A percentile compares a stretch with the other conserved stretches of the same genome.
Conservation (phyloP, 2,113 vertebrate species). For the Chaetops frenatus region DNA sequence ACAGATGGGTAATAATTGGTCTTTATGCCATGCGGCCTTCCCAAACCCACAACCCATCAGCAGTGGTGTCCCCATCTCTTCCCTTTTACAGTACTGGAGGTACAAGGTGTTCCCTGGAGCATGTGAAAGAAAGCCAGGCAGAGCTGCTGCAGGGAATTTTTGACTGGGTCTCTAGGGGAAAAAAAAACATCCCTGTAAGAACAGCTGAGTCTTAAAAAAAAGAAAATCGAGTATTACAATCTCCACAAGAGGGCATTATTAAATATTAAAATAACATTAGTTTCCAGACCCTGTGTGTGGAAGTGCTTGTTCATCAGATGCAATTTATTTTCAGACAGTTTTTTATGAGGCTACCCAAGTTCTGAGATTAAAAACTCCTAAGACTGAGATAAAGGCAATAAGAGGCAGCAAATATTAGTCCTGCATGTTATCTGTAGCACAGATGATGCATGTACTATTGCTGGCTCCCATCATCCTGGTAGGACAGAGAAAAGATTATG, state of each 20-base stretch:
- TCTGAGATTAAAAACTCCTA: neutral
- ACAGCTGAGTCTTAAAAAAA: neutral
- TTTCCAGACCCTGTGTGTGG: neutral
- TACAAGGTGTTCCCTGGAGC: rapidly evolving
- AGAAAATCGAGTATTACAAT: neutral
- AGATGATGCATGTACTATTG: neutral
- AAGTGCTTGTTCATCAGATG: neutral
- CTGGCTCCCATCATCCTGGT: neutral
- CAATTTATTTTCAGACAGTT: neutral
- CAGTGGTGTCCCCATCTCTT: neutral
- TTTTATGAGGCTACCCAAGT: neutral
- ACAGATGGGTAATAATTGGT: neutral
- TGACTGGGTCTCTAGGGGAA: neutral
- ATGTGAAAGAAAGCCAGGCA: neutral
- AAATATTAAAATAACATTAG: neutral
- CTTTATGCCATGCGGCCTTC: neutral
- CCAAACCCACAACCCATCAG: neutral
- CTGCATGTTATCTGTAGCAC: neutral
- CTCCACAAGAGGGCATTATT: neutral
- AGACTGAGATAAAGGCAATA: neutral
- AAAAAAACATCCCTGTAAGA: neutral
- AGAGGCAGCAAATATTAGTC: neutral
- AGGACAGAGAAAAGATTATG: neutral
- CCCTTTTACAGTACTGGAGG: neutral
- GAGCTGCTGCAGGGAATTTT: neutral